Evolutionary conservation across 2,797 vertebrate genomes (phyloP).

Genomic region (Gobionotothen gibberifrons): DNA sequence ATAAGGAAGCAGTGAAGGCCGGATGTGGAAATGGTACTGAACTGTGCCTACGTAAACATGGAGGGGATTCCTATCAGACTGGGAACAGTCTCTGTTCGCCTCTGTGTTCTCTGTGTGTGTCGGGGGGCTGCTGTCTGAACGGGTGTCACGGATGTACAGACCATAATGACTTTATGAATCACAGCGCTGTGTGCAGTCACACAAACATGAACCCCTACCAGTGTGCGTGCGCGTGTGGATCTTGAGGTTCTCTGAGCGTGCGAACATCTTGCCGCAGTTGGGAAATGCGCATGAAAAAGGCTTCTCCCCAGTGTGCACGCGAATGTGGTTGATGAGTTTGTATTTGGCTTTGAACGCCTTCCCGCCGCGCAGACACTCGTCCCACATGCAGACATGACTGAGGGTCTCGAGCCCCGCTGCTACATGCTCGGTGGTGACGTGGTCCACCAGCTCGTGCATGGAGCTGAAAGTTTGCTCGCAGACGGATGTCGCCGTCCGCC

Average conservation of each 20-base stretch:
- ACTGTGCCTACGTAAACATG: constrained; percentile 67
- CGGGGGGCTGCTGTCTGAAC: constrained; percentile 19
- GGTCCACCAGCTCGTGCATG: constrained; percentile 97
- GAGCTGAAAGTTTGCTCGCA: constrained; percentile 96
- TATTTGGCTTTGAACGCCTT: constrained; percentile 99
- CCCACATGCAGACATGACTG: constrained; percentile 96
- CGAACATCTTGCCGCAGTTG: constrained; percentile 97
- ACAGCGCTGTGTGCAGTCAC: not conserved
- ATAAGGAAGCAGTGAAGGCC: constrained; percentile 47
- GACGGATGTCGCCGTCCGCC: constrained; percentile 81
- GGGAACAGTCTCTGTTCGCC: constrained; percentile 44
- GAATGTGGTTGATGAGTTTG: constrained; percentile 97
- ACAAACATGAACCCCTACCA: constrained; percentile 82
- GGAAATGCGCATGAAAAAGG: constrained; percentile 95
- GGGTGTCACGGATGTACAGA: constrained; percentile 22
- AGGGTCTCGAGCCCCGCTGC: constrained; percentile 95
- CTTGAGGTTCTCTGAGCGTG: constrained; percentile 97
- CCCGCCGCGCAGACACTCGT: constrained; percentile 93
- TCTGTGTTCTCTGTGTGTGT: constrained; percentile 10
- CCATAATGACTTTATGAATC: not conserved
- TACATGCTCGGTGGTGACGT: constrained; percentile 97
- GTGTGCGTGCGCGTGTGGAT: constrained; percentile 98
- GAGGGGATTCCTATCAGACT: constrained; percentile 59
- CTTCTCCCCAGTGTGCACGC: constrained; percentile 97
- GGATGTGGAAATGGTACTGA: constrained; percentile 29